A percentile compares a stretch with the other conserved stretches of the same genome.
These are phyloP conservation scores for Sula dactylatra DNA, from an alignment of 2,113 vertebrate species.

Conservation along the genomic window DNA sequence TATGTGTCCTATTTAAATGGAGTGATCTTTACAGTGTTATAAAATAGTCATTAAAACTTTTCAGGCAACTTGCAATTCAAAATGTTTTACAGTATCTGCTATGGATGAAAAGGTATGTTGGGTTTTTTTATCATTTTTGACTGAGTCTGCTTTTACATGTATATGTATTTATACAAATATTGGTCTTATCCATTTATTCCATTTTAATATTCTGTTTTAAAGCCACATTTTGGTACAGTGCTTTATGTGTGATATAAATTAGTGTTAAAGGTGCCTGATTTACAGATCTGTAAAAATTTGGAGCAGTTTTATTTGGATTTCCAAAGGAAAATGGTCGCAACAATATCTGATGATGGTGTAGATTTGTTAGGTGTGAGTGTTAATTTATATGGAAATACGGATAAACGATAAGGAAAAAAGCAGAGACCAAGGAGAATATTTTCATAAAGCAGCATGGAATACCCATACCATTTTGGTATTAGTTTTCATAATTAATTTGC, in stretches of 20 bases:
- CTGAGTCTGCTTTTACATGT: neutral
- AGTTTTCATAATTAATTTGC: neutral
- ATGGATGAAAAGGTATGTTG: neutral
- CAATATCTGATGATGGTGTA: neutral
- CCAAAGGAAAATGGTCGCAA: neutral
- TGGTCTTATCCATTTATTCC: neutral
- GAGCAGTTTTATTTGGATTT: neutral
- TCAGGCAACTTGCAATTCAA: conserved; percentile 5
- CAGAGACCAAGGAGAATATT: neutral
- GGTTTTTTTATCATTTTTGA: neutral
- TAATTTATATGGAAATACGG: neutral
- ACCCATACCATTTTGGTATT: neutral
- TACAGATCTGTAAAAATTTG: neutral
- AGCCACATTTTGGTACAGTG: neutral
- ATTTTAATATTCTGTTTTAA: neutral
- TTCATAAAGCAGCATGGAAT: neutral
- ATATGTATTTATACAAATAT: conserved; percentile 7
- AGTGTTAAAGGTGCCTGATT: neutral
- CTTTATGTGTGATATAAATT: neutral
- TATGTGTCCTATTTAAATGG: conserved; percentile 7
- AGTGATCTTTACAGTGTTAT: conserved; percentile 2
- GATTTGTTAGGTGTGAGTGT: neutral
- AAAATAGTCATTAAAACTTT: conserved; percentile 61
- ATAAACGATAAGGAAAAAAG: neutral
- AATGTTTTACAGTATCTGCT: neutral